These are phyloP conservation scores for Phrynocephalus forsythii DNA, from an alignment of 2,797 vertebrate genomes.

Conservation along the genomic window DNA sequence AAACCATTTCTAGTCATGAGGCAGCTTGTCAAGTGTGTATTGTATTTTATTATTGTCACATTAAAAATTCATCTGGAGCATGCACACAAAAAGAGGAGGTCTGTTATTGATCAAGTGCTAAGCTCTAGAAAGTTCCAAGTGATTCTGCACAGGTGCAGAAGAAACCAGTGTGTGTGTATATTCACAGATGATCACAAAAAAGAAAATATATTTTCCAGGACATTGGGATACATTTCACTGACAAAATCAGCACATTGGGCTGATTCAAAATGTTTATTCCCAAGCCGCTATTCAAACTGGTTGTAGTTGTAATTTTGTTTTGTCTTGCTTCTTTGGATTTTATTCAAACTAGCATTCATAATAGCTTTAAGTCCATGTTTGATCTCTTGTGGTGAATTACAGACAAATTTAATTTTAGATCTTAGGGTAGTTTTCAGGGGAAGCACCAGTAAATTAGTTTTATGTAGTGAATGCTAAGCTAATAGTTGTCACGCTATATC, in stretches of 20 bases:
- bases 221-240: background rate
- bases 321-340: too few relatives aligned
- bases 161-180: too few relatives aligned
- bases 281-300: background rate
- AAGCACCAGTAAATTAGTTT: conserved; percentile 33
- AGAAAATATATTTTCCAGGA: background rate
- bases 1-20: too few relatives aligned
- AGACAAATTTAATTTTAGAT: conserved; percentile 58
- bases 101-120: too few relatives aligned
- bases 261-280: conserved; percentile 18
- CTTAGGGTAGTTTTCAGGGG: conserved; percentile 46
- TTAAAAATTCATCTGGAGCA: too few relatives aligned
- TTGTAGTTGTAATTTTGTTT: too few relatives aligned
- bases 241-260: background rate
- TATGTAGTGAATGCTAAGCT: conserved; percentile 6
- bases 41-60: too few relatives aligned
- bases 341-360: conserved; percentile 14
- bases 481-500: conserved; percentile 1
- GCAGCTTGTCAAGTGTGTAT: too few relatives aligned
- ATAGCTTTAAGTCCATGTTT: background rate
- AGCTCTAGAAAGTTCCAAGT: too few relatives aligned
- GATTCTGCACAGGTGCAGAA: too few relatives aligned
- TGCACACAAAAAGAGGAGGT: too few relatives aligned
- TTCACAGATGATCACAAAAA: too few relatives aligned
- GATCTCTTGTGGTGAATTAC: conserved; percentile 3